Evolutionary conservation across 2,797 vertebrate species (phyloP).

Genomic region (Cossypha dichroa): DNA sequence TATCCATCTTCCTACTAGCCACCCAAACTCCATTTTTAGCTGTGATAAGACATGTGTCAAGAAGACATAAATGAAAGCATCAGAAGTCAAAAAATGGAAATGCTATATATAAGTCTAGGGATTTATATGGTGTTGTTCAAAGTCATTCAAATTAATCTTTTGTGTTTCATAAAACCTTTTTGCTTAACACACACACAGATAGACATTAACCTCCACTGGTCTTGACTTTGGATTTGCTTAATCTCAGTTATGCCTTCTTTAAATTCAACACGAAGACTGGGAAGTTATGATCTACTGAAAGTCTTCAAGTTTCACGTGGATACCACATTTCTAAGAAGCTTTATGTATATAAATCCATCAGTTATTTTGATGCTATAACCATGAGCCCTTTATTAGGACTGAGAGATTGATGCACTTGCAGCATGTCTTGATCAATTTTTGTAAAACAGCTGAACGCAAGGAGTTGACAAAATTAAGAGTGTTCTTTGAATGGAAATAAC

Average conservation of each 20-base stretch:
- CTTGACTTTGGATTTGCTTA: background rate
- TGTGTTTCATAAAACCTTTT: background rate
- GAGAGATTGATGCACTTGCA: background rate
- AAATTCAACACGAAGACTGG: accelerated
- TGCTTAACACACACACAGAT: background rate
- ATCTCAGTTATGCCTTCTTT: background rate
- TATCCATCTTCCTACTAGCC: background rate
- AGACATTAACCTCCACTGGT: background rate
- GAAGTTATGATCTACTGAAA: background rate
- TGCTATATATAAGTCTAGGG: background rate
- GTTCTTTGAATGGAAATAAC: background rate
- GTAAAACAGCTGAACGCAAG: background rate
- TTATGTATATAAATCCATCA: background rate
- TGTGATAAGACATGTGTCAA: background rate
- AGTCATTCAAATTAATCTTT: background rate
- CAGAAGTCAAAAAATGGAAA: background rate
- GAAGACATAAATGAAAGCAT: background rate
- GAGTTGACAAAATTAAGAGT: background rate
- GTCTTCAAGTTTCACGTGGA: background rate
- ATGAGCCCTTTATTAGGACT: background rate
- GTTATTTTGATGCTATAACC: background rate
- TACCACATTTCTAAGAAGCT: background rate
- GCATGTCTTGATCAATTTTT: background rate
- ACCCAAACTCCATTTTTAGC: background rate
- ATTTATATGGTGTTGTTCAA: background rate